A percentile compares a stretch with the other conserved stretches of the same genome.
Conservation (phyloP, 2,888 invertebrate species). For the Hemicrepidius hirtus region DNA sequence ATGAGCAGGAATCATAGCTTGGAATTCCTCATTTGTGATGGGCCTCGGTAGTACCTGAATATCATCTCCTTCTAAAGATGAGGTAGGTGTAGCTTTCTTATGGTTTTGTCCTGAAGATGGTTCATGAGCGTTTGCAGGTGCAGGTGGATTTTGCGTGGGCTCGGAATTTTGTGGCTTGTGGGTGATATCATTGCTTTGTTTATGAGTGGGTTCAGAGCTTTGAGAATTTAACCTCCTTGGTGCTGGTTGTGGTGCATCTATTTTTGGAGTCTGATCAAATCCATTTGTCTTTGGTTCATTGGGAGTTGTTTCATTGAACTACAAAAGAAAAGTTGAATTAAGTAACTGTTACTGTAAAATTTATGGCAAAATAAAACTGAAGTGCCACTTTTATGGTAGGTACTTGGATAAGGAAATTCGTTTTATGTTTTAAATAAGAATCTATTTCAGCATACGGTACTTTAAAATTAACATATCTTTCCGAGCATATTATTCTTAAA, state of each 20-base stretch:
- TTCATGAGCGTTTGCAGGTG: constrained; percentile 21
- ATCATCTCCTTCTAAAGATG: constrained; percentile 74
- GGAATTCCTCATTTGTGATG: constrained; percentile 95
- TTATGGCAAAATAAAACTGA: not conserved
- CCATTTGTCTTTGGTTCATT: constrained; percentile 66
- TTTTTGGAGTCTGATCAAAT: constrained; percentile 63
- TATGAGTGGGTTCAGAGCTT: constrained; percentile 44
- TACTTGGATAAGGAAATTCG: too few species aligned
- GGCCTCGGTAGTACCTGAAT: constrained; percentile 81
- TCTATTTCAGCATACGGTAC: too few species aligned
- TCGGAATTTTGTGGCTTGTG: constrained; percentile 65
- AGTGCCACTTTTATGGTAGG: too few species aligned
- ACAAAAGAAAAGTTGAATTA: constrained; percentile 24
- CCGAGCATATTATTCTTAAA: too few species aligned
- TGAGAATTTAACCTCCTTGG: constrained; percentile 62
- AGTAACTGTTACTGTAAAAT: not conserved
- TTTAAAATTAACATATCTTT: too few species aligned
- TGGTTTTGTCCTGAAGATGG: constrained; percentile 47
- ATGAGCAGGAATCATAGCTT: constrained; percentile 95
- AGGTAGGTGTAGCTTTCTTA: constrained; percentile 71
- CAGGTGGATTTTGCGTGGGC: constrained; percentile 66
- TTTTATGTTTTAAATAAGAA: too few species aligned
- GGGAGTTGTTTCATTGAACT: constrained; percentile 45
- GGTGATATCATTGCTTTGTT: constrained; percentile 71
- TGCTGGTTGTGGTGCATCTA: constrained; percentile 67